phyloP scores from a whole-genome alignment of 92 coral and sea anemone species.

The Epizoanthus scotinus region DNA sequence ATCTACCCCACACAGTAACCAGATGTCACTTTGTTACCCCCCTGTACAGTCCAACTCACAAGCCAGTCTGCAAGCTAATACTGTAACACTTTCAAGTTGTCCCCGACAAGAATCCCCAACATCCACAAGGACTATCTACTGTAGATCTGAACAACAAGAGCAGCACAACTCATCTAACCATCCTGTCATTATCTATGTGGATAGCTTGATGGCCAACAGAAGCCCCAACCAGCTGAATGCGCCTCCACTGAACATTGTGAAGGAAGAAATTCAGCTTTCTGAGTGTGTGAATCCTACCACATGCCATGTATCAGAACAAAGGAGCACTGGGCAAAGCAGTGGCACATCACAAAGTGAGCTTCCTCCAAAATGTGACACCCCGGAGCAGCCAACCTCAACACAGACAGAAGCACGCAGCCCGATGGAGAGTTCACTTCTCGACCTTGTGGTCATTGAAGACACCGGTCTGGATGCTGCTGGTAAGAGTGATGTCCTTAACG shows the following conservation, averaged over 20 bases:
- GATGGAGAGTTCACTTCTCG: constrained; percentile 27
- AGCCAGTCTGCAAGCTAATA: not conserved
- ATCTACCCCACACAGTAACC: constrained; percentile 14
- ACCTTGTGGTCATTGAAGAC: constrained; percentile 35
- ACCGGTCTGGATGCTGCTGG: constrained; percentile 32
- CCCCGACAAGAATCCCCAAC: constrained; percentile 27
- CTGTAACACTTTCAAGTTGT: constrained; percentile 23
- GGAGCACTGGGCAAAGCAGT: not conserved
- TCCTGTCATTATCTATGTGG: constrained; percentile 32
- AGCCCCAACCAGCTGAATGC: not conserved
- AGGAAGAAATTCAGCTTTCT: constrained; percentile 20
- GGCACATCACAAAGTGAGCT: not conserved
- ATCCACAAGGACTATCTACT: not conserved
- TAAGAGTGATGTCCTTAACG: constrained; percentile 34
- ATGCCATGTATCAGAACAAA: not conserved
- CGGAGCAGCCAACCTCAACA: constrained; percentile 40
- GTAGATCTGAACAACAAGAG: not conserved
- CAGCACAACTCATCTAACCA: constrained; percentile 14
- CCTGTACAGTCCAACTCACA: constrained; percentile 16
- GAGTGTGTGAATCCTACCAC: not conserved
- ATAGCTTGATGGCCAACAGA: constrained; percentile 16
- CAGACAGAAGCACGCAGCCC: constrained; percentile 10
- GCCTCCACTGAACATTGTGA: not conserved
- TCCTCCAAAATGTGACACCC: not conserved
- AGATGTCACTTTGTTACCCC: constrained; percentile 6